Evolutionary conservation across 2,797 vertebrate genomes (phyloP).

Genomic region (Sorex maritimensis): DNA sequence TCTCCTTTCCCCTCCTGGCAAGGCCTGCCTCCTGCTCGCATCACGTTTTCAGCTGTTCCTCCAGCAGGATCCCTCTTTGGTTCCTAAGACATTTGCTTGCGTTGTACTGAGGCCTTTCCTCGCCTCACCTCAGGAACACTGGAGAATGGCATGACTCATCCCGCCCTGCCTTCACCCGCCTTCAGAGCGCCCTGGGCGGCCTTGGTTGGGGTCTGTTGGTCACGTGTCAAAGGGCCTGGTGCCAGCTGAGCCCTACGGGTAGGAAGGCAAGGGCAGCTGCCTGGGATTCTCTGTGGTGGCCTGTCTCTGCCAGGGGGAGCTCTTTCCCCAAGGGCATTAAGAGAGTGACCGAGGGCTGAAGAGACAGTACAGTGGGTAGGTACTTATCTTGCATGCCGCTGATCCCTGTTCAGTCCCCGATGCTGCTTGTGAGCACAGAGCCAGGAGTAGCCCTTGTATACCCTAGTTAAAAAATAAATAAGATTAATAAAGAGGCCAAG

Average conservation of each 20-base stretch:
- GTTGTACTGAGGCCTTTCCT: background rate
- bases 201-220: background rate
- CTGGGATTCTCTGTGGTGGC: background rate
- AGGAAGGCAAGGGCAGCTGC: background rate
- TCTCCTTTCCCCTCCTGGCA: background rate
- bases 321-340: background rate
- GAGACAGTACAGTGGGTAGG: too few relatives aligned
- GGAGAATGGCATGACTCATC: slow-evolving; percentile 11
- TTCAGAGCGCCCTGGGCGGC: background rate
- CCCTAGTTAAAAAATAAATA: too few relatives aligned
- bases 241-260: background rate
- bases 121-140: background rate
- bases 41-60: background rate
- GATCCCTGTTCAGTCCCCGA: too few relatives aligned
- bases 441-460: too few relatives aligned
- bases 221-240: background rate
- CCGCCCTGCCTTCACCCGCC: background rate
- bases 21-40: background rate
- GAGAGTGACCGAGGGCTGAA: background rate
- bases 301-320: background rate
- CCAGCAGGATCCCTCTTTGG: background rate
- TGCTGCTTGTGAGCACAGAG: too few relatives aligned
- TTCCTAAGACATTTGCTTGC: slow-evolving; percentile 41
- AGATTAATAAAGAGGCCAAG: too few relatives aligned
- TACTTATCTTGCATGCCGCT: too few relatives aligned